Base-by-base conservation (phyloP, 2,113 vertebrate genomes). In the Catharus fuscescens region DNA sequence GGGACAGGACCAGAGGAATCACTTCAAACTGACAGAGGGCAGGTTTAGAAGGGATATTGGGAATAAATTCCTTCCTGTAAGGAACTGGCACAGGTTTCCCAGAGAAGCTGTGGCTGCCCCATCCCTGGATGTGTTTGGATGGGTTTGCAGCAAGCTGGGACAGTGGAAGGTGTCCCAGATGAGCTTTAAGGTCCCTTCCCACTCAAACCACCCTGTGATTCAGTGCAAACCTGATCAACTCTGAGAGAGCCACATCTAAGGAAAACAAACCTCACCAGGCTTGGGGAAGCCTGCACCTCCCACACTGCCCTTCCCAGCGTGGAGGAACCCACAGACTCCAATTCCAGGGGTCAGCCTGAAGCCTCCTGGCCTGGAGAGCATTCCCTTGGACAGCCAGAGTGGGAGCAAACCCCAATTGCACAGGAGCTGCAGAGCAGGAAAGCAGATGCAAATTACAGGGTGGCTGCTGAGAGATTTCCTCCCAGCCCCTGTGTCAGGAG, bases 391-490 rank as follows among this genome's bases (percentile, higher is more conserved):
- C 29, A 42, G 87, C 28, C 47, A 8, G 59, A 32, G 36, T 1
- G 0, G 40, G 36, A 91, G 53, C 71, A 54, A 82, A 44, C 40
- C 5, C 73, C 83, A 92, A 90, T 67, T 48, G 26, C 92, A 70
- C 18, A 50, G 32, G 29, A 61, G 81, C 82, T 92, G 40, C 9
- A 2, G 70, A 95, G 78, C 82, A 59, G 5, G 34, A 86, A 74
- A 94, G 54, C 80, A 47, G 57, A 96, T 56, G 90, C 64, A 97
- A 95, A 95, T 94, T 65, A 91, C 80, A 96, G 88, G 88, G 87
- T 67, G 70, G 23, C 19, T 88, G 64, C 90, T 81, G 82, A 92
- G 89, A 91, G 65, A 92, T 80, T 60, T 77, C 80, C 88, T 95
- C 81, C 67, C 42, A 28, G 92, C 60, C 90, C 90, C 66, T 1